phyloP scores from a whole-genome alignment of 2,888 invertebrate species.

The Eulithis prunata region DNA sequence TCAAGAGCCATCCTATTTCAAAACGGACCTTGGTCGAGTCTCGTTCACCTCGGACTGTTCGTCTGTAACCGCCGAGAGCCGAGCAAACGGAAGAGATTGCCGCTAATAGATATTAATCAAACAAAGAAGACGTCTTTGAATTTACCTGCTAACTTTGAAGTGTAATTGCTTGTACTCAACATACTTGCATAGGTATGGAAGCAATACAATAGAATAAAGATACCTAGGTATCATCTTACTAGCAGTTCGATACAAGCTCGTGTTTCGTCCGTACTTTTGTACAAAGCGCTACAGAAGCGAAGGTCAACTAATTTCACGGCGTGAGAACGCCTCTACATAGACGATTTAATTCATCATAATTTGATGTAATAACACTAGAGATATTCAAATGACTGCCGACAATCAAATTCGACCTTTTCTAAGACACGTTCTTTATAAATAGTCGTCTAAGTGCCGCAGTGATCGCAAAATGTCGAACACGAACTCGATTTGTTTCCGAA shows the following conservation, averaged over 20 bases:
- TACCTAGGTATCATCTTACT: constrained; percentile 49
- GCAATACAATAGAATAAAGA: constrained; percentile 51
- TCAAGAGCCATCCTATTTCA: constrained; percentile 84
- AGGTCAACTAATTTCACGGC: constrained; percentile 77
- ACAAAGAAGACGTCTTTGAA: constrained; percentile 59
- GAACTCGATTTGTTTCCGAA: constrained; percentile 79
- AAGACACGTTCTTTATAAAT: constrained; percentile 83
- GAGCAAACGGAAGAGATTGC: constrained; percentile 75
- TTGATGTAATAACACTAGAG: constrained; percentile 78
- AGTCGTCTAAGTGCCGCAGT: constrained; percentile 78
- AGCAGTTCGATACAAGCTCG: constrained; percentile 50
- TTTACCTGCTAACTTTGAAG: constrained; percentile 51
- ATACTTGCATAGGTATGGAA: constrained; percentile 43
- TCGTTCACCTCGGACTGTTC: constrained; percentile 77
- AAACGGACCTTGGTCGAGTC: constrained; percentile 79
- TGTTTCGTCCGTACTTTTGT: constrained; percentile 47
- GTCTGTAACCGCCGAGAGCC: constrained; percentile 57
- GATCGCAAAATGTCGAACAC: constrained; percentile 83
- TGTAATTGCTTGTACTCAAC: constrained; percentile 44
- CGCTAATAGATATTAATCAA: constrained; percentile 71
- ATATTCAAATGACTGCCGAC: constrained; percentile 82
- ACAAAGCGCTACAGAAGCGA: constrained; percentile 66
- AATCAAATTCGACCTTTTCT: constrained; percentile 83
- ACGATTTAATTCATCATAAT: constrained; percentile 81
- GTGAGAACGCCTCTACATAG: constrained; percentile 78